These are phyloP conservation scores for Spodoptera litura DNA, from an alignment of 1,140 invertebrate genomes.

Conservation along the genomic window DNA sequence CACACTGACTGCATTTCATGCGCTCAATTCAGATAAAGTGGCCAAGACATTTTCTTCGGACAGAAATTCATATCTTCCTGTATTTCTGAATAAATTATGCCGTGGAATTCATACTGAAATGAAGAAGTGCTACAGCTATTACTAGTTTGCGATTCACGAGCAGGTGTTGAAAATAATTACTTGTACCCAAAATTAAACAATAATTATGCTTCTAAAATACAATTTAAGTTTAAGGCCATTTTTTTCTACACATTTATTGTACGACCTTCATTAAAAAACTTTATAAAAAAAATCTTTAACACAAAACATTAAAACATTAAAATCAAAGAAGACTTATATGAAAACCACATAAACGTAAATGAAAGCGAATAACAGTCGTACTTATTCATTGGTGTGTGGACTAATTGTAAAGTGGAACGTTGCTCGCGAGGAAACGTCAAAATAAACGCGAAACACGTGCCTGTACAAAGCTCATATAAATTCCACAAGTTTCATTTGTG, in stretches of 20 bases:
- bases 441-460: slow-evolving; percentile 69
- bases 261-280: no score
- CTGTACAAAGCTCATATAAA: slow-evolving; percentile 63
- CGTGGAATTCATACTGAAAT: no score
- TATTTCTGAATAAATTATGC: no score
- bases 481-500: slow-evolving; percentile 70
- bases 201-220: no score
- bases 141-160: no score
- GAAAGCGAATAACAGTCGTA: slow-evolving; percentile 24
- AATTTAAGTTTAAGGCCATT: no score
- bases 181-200: no score
- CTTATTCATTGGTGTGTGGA: slow-evolving; percentile 43
- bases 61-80: not conserved
- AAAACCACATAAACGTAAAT: slow-evolving; percentile 46
- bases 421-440: slow-evolving; percentile 52
- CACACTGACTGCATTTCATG: not conserved
- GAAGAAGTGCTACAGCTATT: no score
- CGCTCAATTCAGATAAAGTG: no score
- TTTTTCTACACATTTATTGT: no score
- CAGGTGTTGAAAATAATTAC: no score
- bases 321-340: slow-evolving; percentile 13
- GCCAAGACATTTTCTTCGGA: not conserved
- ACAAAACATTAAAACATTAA: not conserved
- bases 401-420: slow-evolving; percentile 45
- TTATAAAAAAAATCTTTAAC: no score